Base-by-base conservation (phyloP, 2,888 invertebrate species). In the Fragum sueziense region DNA sequence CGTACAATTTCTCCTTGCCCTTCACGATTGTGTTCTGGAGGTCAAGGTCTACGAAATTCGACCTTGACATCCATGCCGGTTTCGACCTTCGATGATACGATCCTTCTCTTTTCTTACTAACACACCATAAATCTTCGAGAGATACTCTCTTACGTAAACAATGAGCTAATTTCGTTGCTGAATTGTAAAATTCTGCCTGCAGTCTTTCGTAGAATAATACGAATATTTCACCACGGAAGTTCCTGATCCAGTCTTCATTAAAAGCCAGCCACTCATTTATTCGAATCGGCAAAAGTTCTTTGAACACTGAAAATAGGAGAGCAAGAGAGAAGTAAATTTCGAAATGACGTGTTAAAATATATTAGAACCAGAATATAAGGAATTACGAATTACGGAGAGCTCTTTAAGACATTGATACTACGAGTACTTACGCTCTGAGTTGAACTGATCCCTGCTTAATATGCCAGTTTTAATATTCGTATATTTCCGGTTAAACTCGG, bases 251-350 rank as follows among this genome's bases (percentile, higher is more conserved):
- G 52, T 52, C 52, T 52, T 52, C n/a, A 52, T 52, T 52, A 22
- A 52, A 52, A 22, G 52, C 22, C 52, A 52, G 22, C 52, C 52
- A 52, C n/a, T 52, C 52, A 20, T 52, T 52, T 17, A 52, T 22
- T n/a, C 52, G 22, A n/a, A 52, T 52, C 20, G 20, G 20, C n/a
- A 52, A 22, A 20, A 52, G 20, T 20, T 17, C 20, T 22, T 52
- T 9, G 20, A 52, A 52, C n/a, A 52, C 52, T 52, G 52, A 52
- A 52, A 52, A 52, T n/a, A n/a, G n/a, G n/a, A n/a, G n/a, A n/a
- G n/a, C n/a, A n/a, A n/a, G n/a, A n/a, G n/a, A n/a, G n/a, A n/a
- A n/a, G n/a, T n/a, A n/a, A n/a, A n/a, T n/a, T n/a, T n/a, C n/a
- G n/a, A n/a, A n/a, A n/a, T n/a, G n/a, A n/a, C n/a, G n/a, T n/a